phyloP scores from a whole-genome alignment of 30 jellyfish, hydroid and myxozoan genomes.

The Hydra vulgaris region DNA sequence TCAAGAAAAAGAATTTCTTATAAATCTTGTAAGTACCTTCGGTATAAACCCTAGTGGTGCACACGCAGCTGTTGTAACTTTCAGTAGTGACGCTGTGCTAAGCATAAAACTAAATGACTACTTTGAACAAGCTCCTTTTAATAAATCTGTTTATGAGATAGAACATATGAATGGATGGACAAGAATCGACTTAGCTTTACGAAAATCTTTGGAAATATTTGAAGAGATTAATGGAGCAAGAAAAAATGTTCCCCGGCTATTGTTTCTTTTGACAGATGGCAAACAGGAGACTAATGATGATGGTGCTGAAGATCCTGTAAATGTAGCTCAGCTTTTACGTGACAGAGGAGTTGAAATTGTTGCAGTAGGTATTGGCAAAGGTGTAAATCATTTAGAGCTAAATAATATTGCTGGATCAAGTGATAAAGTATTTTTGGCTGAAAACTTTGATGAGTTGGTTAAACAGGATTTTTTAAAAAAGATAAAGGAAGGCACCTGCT shows the following conservation, averaged over 20 bases:
- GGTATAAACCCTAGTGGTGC: conserved; percentile 49
- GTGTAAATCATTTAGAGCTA: not conserved
- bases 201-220: conserved; percentile 41
- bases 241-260: conserved; percentile 39
- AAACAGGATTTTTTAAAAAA: not conserved
- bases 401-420: not conserved
- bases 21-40: conserved; percentile 39
- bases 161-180: conserved; percentile 69
- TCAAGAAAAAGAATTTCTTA: conserved; percentile 71
- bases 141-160: conserved; percentile 53
- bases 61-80: conserved; percentile 70
- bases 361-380: not conserved
- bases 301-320: not conserved
- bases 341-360: not conserved
- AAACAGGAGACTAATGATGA: conserved; percentile 15
- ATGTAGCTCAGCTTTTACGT: not conserved
- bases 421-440: not conserved
- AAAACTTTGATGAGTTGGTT: not conserved
- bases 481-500: not conserved
- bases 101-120: conserved; percentile 48
- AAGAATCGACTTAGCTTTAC: conserved; percentile 72
- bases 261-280: conserved; percentile 77
- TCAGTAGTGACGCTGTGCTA: conserved; percentile 71
- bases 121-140: conserved; percentile 37
- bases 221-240: conserved; percentile 45